These are phyloP conservation scores for Lepilemur septentrionalis DNA, from an alignment of 2,797 vertebrate species.

Conservation along the genomic window DNA sequence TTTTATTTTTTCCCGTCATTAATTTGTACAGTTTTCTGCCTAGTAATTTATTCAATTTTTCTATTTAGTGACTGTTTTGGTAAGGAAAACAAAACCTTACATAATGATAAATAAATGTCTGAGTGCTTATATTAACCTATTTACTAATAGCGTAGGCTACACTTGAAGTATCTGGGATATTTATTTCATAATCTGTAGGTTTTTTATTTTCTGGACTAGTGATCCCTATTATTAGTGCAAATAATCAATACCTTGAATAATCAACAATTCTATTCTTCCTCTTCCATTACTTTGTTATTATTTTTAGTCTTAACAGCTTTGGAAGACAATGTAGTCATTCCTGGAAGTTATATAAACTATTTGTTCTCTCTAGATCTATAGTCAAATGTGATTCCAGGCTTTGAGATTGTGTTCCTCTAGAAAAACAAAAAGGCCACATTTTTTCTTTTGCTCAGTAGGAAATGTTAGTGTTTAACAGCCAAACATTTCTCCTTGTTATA, in stretches of 20 bases:
- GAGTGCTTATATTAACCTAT: neutral
- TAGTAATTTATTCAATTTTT: constrained; percentile 36
- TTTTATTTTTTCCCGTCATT: constrained; percentile 14
- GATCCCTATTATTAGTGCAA: neutral
- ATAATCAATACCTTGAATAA: constrained; percentile 30
- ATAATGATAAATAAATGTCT: neutral
- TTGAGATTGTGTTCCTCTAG: neutral
- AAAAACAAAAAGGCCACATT: neutral
- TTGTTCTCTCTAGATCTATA: neutral
- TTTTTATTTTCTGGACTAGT: neutral
- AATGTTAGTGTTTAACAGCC: neutral
- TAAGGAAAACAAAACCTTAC: neutral
- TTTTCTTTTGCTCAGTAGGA: constrained; percentile 39
- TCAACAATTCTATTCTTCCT: neutral
- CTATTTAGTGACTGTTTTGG: neutral
- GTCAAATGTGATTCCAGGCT: neutral
- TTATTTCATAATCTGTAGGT: neutral
- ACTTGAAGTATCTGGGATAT: neutral
- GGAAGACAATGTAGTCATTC: neutral
- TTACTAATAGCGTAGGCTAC: neutral
- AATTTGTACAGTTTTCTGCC: constrained; percentile 43
- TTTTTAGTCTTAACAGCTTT: constrained; percentile 16
- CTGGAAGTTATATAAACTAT: neutral
- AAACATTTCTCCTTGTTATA: constrained; percentile 38
- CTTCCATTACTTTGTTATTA: neutral